Percentiles rank a stretch among this genome's conserved stretches.
Conservation (phyloP, 2,113 vertebrate genomes). For the Isurus oxyrinchus region DNA sequence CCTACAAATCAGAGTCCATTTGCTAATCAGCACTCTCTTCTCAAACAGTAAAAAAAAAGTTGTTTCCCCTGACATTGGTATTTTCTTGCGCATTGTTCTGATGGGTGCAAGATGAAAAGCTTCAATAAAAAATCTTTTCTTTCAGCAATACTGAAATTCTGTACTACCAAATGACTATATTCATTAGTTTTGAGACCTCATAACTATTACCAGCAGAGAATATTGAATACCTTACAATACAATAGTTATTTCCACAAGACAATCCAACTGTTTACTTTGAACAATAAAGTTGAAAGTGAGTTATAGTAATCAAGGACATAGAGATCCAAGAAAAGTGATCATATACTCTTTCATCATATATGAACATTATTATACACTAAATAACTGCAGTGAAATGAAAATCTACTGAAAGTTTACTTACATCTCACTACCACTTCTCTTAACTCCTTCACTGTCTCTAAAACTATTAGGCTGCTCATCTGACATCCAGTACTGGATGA, state of each 20-base stretch:
- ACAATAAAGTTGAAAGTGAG: not conserved
- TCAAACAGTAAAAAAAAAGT: too few relatives aligned
- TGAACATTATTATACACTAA: not conserved
- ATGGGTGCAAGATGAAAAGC: too few relatives aligned
- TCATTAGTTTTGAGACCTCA: not conserved
- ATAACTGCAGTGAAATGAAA: conserved; percentile 1
- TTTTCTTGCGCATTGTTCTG: too few relatives aligned
- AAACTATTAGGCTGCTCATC: not conserved
- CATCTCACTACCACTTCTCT: not conserved
- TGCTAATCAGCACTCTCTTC: too few relatives aligned
- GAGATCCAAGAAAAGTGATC: not conserved
- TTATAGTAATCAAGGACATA: not conserved
- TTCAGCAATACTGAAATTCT: too few relatives aligned
- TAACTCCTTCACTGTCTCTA: not conserved
- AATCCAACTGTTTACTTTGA: too few relatives aligned
- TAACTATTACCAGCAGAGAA: not conserved
- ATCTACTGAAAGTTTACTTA: not conserved
- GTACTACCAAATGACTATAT: not conserved
- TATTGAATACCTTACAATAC: too few relatives aligned
- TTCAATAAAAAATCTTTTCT: too few relatives aligned
- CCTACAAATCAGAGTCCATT: too few relatives aligned
- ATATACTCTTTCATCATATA: not conserved
- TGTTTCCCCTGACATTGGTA: too few relatives aligned
- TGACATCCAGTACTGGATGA: not conserved
- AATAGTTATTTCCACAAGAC: not conserved